A percentile compares a stretch with the other conserved stretches of the same genome.
Evolutionary conservation across 1,140 invertebrate genomes (phyloP).

Genomic region (Bombus difficillimus): DNA sequence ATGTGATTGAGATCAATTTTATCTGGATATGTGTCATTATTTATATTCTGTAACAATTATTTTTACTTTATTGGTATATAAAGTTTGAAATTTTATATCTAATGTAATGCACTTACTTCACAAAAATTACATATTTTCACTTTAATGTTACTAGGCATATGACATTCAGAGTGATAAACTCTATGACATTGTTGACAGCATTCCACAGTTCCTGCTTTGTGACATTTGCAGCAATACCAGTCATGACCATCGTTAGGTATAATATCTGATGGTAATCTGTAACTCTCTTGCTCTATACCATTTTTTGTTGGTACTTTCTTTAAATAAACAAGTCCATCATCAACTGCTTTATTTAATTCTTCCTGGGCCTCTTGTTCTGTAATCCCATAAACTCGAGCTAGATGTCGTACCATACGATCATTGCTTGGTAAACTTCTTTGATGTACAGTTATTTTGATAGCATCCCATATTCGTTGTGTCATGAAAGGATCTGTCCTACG

Average conservation of each 20-base stretch:
- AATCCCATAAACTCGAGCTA: conserved; percentile 75
- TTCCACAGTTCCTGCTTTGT: conserved; percentile 75
- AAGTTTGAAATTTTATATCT: background rate
- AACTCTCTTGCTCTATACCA: conserved; percentile 76
- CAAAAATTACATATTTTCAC: conserved; percentile 75
- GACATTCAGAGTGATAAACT: conserved; percentile 75
- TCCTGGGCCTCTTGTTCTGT: conserved; percentile 75
- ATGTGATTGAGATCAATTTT: conserved; percentile 77
- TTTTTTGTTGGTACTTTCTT: conserved; percentile 76
- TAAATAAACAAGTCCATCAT: conserved; percentile 75
- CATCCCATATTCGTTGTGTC: conserved; percentile 78
- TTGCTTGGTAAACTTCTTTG: conserved; percentile 78
- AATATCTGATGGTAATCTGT: conserved; percentile 69
- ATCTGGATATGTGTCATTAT: conserved; percentile 68
- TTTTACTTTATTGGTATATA: conserved; percentile 6
- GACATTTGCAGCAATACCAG: conserved; percentile 79
- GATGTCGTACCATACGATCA: conserved; percentile 75
- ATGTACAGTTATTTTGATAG: conserved; percentile 76
- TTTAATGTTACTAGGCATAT: conserved; percentile 64
- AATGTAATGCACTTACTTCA: conserved; percentile 65
- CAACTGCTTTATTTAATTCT: conserved; percentile 75
- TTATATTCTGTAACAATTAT: conserved; percentile 71
- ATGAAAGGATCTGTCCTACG: conserved; percentile 76
- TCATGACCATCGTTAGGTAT: conserved; percentile 70
- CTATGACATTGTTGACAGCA: conserved; percentile 77